Base-by-base conservation (phyloP, 2,797 vertebrate genomes). In the Anguilla pacifica region DNA sequence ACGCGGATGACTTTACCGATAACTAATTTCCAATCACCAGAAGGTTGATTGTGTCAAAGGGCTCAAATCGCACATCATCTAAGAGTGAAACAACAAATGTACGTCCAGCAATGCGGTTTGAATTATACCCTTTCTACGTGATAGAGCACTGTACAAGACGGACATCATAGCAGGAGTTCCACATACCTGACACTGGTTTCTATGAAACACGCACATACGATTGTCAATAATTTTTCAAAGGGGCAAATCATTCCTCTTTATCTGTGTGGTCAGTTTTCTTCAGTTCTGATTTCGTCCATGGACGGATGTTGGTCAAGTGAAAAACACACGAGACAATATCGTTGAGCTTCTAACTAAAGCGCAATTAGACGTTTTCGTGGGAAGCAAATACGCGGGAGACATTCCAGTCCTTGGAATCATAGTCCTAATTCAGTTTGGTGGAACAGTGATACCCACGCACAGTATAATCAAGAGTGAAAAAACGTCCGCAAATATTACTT, bases 231-330 rank as follows among this genome's bases (percentile, higher is more conserved):
- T 95, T 96, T 97, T 90, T 97, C 92, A 95, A 97, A 95, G 95
- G 96, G 96, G 92, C 96, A 97, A 97, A 96, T 97, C 98, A 99
- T 99, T 97, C 98, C 98, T 96, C 94, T 95, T 96, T 96, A 94
- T 96, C 96, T 97, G 95, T 94, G 94, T 94, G 94, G 94, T 96
- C 95, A 94, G 96, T 93, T 95, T 92, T 91, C 93, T 93, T 94
- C 94, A 94, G 93, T 90, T 94, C 92, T 93, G 94, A 93, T 93
- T n/a, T 94, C 92, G 94, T 90, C 95, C 95, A 93, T 95, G 93
- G 94, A 93, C 94, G 94, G 88, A 92, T 91, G 90, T 93, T 89
- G 92, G 94, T 95, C 94, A 94, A 91, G 92, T 92, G 92, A 93
- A 94, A 95, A 94, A 93, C 95, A 95, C 95, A 93, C 86, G 91